Evolutionary conservation across 2,113 vertebrate genomes (phyloP), one percentile per base, ranked within the genome.

Genomic region (Tragulus kanchil): DNA sequence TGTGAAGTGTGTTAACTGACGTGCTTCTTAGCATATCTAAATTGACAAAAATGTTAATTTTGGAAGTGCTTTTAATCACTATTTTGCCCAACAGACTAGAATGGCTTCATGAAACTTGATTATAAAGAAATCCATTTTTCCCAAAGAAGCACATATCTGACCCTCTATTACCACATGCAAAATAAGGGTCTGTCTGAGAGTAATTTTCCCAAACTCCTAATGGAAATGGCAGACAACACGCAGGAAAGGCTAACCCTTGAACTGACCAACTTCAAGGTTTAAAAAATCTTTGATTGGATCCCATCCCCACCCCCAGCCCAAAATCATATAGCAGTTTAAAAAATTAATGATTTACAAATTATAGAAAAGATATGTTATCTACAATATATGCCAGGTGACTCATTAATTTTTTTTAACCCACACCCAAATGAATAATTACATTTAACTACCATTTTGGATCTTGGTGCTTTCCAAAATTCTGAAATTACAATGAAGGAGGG

Each of bases 401-500:
- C 52, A 36, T 50, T 59, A 36, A 11, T 26, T 58, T 36, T 78
- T 71, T 61, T 31, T 61, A 78, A 92, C 36, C 6, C 65, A 26
- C 23, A 79, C 88, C 13, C 36, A 69, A 90, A 75, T 59, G 71
- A 93, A 58, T 94, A 73, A 86, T 59, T 73, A 82, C 16, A 90
- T 19, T 85, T 82, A 45, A 85, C 77, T 62, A 15, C 14, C 65
- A 56, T 62, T 16, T 85, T 67, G 71, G 69, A 52, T 97, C 59
- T 97, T 94, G 96, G 85, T 96, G 92, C 86, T 91, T 95, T 45
- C 91, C 93, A 65, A 73, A 95, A 97, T 81, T 98, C 97, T 97
- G 92, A 93, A 90, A 54, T 93, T 28, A 91, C 93, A 89, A 93
- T 90, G 61, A 16, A 96, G n/a, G 59, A 94, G 58, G 69, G 95